These are phyloP conservation scores for Lypha dubia DNA, from an alignment of 2,888 invertebrate species.

Conservation along the genomic window DNA sequence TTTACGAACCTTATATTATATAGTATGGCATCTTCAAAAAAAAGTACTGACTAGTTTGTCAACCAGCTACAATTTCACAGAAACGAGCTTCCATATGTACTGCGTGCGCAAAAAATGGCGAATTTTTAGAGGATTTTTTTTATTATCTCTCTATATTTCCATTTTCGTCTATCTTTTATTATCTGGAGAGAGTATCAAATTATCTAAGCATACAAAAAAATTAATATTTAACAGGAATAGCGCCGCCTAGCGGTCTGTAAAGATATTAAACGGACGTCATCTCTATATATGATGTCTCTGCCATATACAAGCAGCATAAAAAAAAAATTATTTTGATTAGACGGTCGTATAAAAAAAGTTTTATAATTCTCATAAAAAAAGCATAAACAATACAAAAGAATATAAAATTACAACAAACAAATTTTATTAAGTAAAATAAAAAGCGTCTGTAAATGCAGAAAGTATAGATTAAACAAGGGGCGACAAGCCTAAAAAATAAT, in stretches of 20 bases:
- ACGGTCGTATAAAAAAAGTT: conserved; percentile 72
- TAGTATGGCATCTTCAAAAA: conserved; percentile 7
- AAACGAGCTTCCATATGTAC: conserved; percentile 25
- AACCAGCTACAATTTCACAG: not conserved
- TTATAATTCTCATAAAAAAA: conserved; percentile 63
- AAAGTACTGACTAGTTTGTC: conserved; percentile 34
- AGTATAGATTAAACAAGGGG: conserved; percentile 50
- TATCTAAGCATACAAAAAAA: conserved; percentile 1
- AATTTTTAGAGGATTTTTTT: conserved; percentile 7
- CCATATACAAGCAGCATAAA: conserved; percentile 65
- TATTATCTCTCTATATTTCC: conserved; percentile 20
- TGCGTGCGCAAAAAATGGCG: conserved; percentile 1
- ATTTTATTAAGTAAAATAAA: conserved; percentile 30
- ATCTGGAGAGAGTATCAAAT: not conserved
- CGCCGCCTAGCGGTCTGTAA: conserved; percentile 47
- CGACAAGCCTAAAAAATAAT: conserved; percentile 65
- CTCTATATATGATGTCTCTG: conserved; percentile 61
- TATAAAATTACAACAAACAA: conserved; percentile 44
- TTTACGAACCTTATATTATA: not conserved
- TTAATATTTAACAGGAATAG: conserved; percentile 18
- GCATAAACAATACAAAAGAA: conserved; percentile 68
- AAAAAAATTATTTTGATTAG: conserved; percentile 75
- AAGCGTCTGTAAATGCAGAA: conserved; percentile 40
- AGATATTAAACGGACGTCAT: conserved; percentile 70
- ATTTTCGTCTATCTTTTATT: conserved; percentile 15